These are phyloP conservation scores for Arizona elegans DNA, from an alignment of 2,113 vertebrate genomes.

Conservation along the genomic window DNA sequence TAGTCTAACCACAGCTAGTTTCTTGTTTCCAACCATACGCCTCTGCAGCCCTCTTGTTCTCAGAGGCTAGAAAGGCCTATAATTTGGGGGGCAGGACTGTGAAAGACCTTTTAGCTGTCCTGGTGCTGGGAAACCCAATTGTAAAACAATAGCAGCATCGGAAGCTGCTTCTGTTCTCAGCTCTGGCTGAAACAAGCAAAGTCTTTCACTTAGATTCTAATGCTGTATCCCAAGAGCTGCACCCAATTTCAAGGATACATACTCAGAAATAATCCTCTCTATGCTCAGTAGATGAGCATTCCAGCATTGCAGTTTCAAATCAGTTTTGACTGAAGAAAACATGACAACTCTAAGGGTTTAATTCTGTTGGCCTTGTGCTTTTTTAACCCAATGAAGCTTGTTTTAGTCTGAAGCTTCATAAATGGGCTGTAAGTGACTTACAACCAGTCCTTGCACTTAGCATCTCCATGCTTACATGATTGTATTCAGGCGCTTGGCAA, in stretches of 20 bases:
- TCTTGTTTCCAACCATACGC: not conserved
- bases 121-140: not conserved
- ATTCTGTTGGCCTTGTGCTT: not conserved
- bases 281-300: not conserved
- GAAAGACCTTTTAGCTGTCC: not conserved
- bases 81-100: not conserved
- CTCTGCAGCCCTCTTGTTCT: not conserved
- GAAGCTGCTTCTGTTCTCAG: not conserved
- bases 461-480: not conserved
- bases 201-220: not conserved
- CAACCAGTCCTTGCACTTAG: not conserved
- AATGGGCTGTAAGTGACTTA: not conserved
- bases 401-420: not conserved
- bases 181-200: not conserved
- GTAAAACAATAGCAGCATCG: too few species aligned
- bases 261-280: not conserved
- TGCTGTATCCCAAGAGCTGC: not conserved
- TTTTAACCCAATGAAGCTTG: not conserved
- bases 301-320: not conserved
- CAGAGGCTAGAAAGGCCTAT: not conserved
- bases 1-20: not conserved
- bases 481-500: not conserved
- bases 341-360: not conserved
- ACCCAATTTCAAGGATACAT: slow-evolving; percentile 19
- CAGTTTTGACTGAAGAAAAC: not conserved